phyloP scores from a whole-genome alignment of 53 echinoderm and acorn worm species.

The Apostichopus leukothele region DNA sequence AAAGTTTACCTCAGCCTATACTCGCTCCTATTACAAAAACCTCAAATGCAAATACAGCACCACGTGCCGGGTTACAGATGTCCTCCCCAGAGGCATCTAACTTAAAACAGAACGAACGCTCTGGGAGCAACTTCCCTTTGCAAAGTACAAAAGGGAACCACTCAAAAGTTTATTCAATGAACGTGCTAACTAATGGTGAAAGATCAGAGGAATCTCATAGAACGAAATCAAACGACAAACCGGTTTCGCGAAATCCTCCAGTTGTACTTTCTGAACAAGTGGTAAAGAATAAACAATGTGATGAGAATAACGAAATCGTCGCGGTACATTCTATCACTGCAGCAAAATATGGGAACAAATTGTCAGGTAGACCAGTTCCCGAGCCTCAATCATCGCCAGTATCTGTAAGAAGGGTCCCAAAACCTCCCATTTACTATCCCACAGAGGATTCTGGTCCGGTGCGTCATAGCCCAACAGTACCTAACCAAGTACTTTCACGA shows the following conservation, averaged over 20 bases:
- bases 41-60: background rate
- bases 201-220: background rate
- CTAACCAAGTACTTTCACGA: background rate
- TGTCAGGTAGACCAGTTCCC: background rate
- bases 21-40: too few species aligned
- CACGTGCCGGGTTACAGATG: background rate
- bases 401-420: constrained; percentile 35
- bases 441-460: constrained; percentile 24
- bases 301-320: background rate
- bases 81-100: background rate
- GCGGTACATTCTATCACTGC: background rate
- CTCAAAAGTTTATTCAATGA: background rate
- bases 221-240: background rate
- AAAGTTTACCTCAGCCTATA: background rate
- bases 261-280: background rate
- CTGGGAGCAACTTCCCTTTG: background rate
- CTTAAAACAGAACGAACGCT: background rate
- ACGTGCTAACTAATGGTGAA: background rate
- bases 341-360: background rate
- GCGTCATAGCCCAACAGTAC: constrained; percentile 4
- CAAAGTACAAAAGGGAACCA: background rate
- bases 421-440: constrained; percentile 47
- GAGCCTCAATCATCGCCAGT: constrained; percentile 45
- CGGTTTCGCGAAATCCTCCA: background rate
- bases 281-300: background rate